Evolutionary conservation across 2,888 invertebrate genomes (phyloP), one percentile per base, ranked within the genome.

Genomic region (Pseudococcus jackbeardsleyi): DNA sequence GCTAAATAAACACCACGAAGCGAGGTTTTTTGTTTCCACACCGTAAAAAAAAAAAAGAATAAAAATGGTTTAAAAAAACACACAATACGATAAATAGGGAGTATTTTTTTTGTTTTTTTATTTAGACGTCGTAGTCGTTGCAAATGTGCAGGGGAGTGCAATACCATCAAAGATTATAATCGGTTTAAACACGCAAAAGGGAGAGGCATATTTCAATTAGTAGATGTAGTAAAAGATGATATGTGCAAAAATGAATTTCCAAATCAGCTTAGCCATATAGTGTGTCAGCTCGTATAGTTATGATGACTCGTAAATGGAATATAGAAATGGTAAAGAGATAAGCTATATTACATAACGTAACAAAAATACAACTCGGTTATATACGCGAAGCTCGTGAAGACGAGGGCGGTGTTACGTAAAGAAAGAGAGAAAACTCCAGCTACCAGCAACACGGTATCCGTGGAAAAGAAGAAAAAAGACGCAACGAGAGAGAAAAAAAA

Each of bases 271-370:
- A 33, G 68, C 68, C 9, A 0, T 11, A 17, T 15, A n/a, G 19
- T 19, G 59, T 33, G 42, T 26, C 9, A 33, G 12, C 79, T 15
- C 33, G 17, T 72, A 42, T 17, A n/a, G 19, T 79, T 42, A 79
- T 79, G 79, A 79, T 79, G 79, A 79, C 79, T 79, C 79, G 68
- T 79, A 79, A 79, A 79, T 79, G 79, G 79, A 79, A 79, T 79
- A 72, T 33, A 79, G 79, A 79, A 79, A 79, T 79, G 79, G 79
- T 42, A 79, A 79, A 79, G 79, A 79, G 79, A 79, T 79, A 79
- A 79, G 79, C 79, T 79, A 79, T 72, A 72, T 79, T 79, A 79
- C 79, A 79, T 79, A 79, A 42, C 79, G 79, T 42, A 42, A 79
- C 42, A 46, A 42, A 79, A 72, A 72, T 72, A 72, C 68, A 72